Evolutionary conservation across 2,797 vertebrate genomes (phyloP).

Genomic region (Manis pentadactyla): DNA sequence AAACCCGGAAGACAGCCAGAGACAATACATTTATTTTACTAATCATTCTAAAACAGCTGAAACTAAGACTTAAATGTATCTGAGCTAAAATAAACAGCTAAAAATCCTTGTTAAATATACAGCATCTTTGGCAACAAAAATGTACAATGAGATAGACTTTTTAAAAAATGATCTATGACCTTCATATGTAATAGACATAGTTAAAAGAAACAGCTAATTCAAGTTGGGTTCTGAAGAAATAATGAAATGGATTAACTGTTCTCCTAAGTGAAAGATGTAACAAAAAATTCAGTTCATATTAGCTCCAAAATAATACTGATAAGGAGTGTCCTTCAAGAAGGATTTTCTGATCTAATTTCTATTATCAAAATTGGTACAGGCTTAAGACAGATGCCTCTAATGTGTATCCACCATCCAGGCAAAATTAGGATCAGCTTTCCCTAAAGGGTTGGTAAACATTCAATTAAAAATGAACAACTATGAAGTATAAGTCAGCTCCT

Average conservation of each 20-base stretch:
- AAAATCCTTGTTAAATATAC: conserved; percentile 28
- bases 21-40: conserved; percentile 39
- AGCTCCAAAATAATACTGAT: conserved; percentile 30
- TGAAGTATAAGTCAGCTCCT: conserved; percentile 63
- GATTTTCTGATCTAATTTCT: conserved; percentile 77
- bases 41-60: conserved; percentile 47
- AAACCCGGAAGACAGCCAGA: neutral
- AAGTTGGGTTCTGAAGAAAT: conserved; percentile 63
- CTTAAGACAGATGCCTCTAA: conserved; percentile 70
- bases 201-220: conserved; percentile 54
- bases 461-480: conserved; percentile 72
- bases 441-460: conserved; percentile 65
- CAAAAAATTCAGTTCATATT: conserved; percentile 51
- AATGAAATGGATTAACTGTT: conserved; percentile 66
- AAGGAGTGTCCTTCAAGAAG: conserved; percentile 74
- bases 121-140: conserved; percentile 52
- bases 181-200: conserved; percentile 58
- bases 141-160: conserved; percentile 48
- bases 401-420: conserved; percentile 16
- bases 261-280: conserved; percentile 16
- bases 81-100: conserved; percentile 10
- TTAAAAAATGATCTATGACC: conserved; percentile 16
- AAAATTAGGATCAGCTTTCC: conserved; percentile 69
- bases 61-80: conserved; percentile 52
- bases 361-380: conserved; percentile 51